Evolutionary conservation across 2,888 invertebrate genomes (phyloP), one percentile per base, ranked within the genome.

Genomic region (Drosophila colorata): DNA sequence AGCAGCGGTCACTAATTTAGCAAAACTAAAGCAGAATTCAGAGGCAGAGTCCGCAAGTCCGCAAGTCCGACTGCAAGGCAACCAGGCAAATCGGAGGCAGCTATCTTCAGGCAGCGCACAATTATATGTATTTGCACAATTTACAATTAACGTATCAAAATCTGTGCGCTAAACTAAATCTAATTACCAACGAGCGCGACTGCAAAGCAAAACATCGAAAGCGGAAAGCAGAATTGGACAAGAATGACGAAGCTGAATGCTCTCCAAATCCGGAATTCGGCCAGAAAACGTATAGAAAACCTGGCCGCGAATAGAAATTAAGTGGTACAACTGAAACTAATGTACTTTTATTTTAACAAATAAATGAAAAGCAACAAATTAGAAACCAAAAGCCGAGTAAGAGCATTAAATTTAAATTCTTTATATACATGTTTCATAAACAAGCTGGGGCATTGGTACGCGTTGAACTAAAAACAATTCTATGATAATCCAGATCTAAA

Each of bases 81-180:
- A 70, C 76, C 71, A 76, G 81, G 79, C 81, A 75, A 75, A 80
- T 70, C 80, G 78, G 67, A 70, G 68, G 64, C 68, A 69, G 37
- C 64, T 63, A 66, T 72, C 71, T 66, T 43, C 58, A 47, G 57
- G 69, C 63, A 56, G 72, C 55, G 61, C 69, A 69, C 83, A 87
- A 85, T 85, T 81, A 87, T 81, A 84, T 79, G 61, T 80, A 82
- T 80, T 85, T 84, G 84, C 84, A 84, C 87, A 80, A 80, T 84
- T 85, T 73, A 81, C 85, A 85, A 85, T 85, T 85, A 85, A 87
- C 84, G 84, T 84, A 87, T 85, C 81, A 85, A 85, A 87, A 87
- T 79, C 81, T 78, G 75, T 78, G 71, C 68, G 83, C 78, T 87
- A 78, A 85, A 81, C 87, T 84, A 79, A 84, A 84, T 80, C 87